phyloP scores from a whole-genome alignment of 2,888 invertebrate genomes.

The Philereme vetulata region DNA sequence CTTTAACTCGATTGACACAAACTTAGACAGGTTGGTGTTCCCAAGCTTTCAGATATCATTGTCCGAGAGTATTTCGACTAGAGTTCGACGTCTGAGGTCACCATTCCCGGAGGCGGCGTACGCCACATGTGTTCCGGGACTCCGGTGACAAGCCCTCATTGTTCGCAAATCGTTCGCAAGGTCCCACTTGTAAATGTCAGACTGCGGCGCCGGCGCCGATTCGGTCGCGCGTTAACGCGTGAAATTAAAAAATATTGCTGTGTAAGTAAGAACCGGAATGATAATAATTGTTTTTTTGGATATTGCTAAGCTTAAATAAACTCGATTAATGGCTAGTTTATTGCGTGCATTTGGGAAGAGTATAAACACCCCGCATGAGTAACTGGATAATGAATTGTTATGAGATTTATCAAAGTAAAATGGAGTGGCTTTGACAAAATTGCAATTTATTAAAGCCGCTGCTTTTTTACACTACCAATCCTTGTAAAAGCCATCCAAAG shows the following conservation, averaged over 20 bases:
- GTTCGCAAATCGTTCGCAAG: constrained; percentile 75
- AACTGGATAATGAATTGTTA: too few relatives aligned
- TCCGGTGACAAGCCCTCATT: constrained; percentile 68
- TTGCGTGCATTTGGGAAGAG: constrained; percentile 1
- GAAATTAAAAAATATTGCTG: constrained; percentile 40
- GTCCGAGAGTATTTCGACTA: constrained; percentile 28
- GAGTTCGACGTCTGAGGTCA: constrained; percentile 69
- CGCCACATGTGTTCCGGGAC: constrained; percentile 68
- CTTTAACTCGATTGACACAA: too few relatives aligned
- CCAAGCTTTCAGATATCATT: constrained; percentile 25
- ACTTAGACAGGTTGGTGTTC: constrained; percentile 4
- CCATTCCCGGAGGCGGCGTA: constrained; percentile 45
- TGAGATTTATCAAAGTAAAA: too few relatives aligned
- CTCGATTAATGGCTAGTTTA: constrained; percentile 7
- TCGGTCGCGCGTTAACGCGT: constrained; percentile 40
- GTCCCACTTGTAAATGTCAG: constrained; percentile 76
- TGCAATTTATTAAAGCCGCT: too few relatives aligned
- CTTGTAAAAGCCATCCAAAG: too few relatives aligned
- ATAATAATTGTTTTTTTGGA: constrained; percentile 22
- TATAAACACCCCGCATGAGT: too few relatives aligned
- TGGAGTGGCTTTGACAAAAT: too few relatives aligned
- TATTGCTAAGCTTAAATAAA: constrained; percentile 18
- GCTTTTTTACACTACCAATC: too few relatives aligned
- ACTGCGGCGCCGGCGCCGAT: constrained; percentile 61
- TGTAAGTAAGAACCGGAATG: constrained; percentile 31